Conservation (phyloP, 2,797 vertebrate species). For the Gymnoscopelus microlampas region DNA sequence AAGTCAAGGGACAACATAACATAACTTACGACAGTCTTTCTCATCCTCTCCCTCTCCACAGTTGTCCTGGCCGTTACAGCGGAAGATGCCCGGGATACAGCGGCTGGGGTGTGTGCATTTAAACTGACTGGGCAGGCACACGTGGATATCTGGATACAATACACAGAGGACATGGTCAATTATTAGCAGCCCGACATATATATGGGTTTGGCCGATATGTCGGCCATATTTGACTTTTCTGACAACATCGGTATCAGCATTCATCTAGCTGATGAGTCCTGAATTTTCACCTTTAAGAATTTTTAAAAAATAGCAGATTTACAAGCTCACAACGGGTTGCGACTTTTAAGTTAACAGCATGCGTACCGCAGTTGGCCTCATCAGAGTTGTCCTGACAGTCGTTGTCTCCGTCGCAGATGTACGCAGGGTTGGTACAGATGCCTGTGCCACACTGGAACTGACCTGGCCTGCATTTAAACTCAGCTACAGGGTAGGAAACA, state of each 20-base stretch:
- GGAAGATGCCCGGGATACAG: slow-evolving; percentile 98
- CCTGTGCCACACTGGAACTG: slow-evolving; percentile 95
- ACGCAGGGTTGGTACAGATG: slow-evolving; percentile 93
- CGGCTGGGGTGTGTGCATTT: slow-evolving; percentile 97
- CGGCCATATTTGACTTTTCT: too few relatives aligned
- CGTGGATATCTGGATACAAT: slow-evolving; percentile 89
- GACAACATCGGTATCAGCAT: too few relatives aligned
- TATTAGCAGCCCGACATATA: too few relatives aligned
- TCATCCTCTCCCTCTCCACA: slow-evolving; percentile 97
- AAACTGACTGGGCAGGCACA: slow-evolving; percentile 98
- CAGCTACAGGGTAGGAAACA: slow-evolving; percentile 77
- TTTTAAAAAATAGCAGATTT: too few relatives aligned
- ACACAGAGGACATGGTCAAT: not conserved
- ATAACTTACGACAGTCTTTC: slow-evolving; percentile 94
- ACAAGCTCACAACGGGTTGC: too few relatives aligned
- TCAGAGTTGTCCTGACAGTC: slow-evolving; percentile 96
- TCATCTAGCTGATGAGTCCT: too few relatives aligned
- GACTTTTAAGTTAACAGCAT: too few relatives aligned
- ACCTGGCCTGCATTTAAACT: slow-evolving; percentile 93
- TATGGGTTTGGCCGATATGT: too few relatives aligned
- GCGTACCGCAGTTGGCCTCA: slow-evolving; percentile 92
- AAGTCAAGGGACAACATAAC: not conserved
- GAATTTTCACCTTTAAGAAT: too few relatives aligned
- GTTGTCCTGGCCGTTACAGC: slow-evolving; percentile 98
- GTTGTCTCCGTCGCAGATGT: slow-evolving; percentile 96